Evolutionary conservation across 1,140 invertebrate species (phyloP), one percentile per base, ranked within the genome.

Genomic region (Odontomachus brunneus): DNA sequence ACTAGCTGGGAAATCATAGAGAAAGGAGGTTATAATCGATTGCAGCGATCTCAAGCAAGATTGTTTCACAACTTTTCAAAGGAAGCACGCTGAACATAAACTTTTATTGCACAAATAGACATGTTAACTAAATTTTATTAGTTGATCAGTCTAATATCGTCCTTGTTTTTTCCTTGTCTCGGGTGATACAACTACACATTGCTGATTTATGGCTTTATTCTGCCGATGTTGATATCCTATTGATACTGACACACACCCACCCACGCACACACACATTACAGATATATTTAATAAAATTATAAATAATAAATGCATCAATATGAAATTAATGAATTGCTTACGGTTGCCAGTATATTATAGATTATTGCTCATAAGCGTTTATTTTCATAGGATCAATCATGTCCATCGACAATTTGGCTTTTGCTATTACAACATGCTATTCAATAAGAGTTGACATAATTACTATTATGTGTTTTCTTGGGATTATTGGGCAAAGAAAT

Each of bases 21-120:
- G 0, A 98, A 97, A 92, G 98, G 98, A 11, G 96, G n/a, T 96
- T 81, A 93, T 93, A 1, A 94, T 99, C 1, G 97, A 98, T 90
- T 95, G 98, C 93, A 96, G 95, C 89, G 97, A 99, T 91, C 91
- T 98, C 7, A 94, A 95, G 26, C 92, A 93, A 24, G 97, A 98
- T 91, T 96, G 96, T 9, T 94, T 98, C 1, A 95, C 97, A 11
- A 94, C 95, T 82, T 96, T 95, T 92, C 95, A 96, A 88, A 94
- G 93, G 91, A 95, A 93, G 95, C 95, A 88, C 12, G 12, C 3
- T 1, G 5, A 38, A 7, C 48, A 7, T 3, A 33, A 33, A 33
- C 2, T 33, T 33, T 33, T 33, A 33, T 33, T 33, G 5, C 3
- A 3, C 14, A 22, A 29, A 63, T 15, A 15, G 19, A n/a, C 3